Evolutionary conservation across 2,888 invertebrate species (phyloP), one percentile per base, ranked within the genome.

Genomic region (Athalia rosae): DNA sequence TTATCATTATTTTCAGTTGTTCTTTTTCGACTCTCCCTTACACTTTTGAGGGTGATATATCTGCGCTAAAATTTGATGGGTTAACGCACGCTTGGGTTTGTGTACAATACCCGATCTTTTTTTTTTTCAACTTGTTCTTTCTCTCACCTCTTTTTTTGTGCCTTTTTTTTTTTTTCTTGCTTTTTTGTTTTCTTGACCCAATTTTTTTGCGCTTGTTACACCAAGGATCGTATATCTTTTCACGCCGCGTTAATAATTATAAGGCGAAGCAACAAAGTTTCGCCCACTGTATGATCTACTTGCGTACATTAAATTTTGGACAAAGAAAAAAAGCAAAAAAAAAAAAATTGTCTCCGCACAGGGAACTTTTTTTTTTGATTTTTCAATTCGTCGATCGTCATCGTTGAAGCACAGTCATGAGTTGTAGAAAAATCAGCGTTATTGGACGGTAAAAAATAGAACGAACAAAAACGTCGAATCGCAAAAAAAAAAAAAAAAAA

Each of bases 1-100:
- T 28, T 28, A 28, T 28, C 2, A 0, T 28, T 28, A n/a, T 28
- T 28, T 28, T 28, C 28, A 28, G 28, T 28, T 28, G 0, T 28
- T 28, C 28, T 2, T 28, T 28, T 28, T 28, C 0, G 28, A 28
- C 28, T 28, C 28, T 28, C 15, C 4, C 6, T 62, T 28, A 41
- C 41, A 50, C n/a, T 28, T 41, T 50, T 50, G 47, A 50, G 28
- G 67, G 48, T 66, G 15, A 66, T 66, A 48, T 62, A 62, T 11
- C n/a, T 62, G 3, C 43, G n/a, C 5, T 50, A 63, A 63, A 5
- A 66, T 62, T n/a, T 43, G 62, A 41, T 5, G 50, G 28, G 3
- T 11, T 28, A 15, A 9, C 28, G 64, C 48, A 28, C 28, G 48
- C 41, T 4, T 6, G 43, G 13, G 50, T 6, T 9, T n/a, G 11